Conservation (phyloP, 2,797 vertebrate species). For the Enteromius anoplus region DNA sequence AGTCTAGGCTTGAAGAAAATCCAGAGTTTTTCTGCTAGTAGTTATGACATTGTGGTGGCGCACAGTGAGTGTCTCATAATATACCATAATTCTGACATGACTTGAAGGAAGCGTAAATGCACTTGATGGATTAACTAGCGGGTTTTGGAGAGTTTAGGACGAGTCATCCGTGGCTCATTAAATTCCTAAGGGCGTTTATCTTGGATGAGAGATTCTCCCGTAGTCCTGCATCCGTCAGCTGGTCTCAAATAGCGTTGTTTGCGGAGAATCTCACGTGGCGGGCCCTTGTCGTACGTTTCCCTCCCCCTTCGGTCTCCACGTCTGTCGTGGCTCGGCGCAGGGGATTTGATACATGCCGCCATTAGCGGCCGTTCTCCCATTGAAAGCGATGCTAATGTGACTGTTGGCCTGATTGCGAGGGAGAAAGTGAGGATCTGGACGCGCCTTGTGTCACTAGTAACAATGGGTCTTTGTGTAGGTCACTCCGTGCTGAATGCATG, state of each 20-base stretch:
- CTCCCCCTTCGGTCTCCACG: slow-evolving; percentile 42
- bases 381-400: slow-evolving; percentile 68
- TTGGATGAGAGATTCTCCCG: not conserved
- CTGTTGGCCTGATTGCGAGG: slow-evolving; percentile 68
- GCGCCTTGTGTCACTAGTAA: slow-evolving; percentile 65
- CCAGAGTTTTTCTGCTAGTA: not conserved
- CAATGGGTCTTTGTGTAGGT: slow-evolving; percentile 75
- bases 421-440: slow-evolving; percentile 65
- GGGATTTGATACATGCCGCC: slow-evolving; percentile 63
- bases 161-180: slow-evolving; percentile 3
- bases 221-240: slow-evolving; percentile 60
- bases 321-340: slow-evolving; percentile 57
- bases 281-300: not conserved
- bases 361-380: slow-evolving; percentile 61
- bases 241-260: slow-evolving; percentile 45
- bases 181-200: slow-evolving; percentile 12
- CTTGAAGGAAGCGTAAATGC: slow-evolving; percentile 9
- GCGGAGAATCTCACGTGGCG: slow-evolving; percentile 8
- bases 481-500: slow-evolving; percentile 70
- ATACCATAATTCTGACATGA: not conserved
- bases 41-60: not conserved
- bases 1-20: slow-evolving; percentile 1
- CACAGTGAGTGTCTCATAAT: not conserved
- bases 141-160: slow-evolving; percentile 9
- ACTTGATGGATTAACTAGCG: slow-evolving; percentile 28